Percentiles rank a stretch among this genome's conserved stretches.
phyloP scores from a whole-genome alignment of 2,113 vertebrate genomes.

The Phycodurus eques region DNA sequence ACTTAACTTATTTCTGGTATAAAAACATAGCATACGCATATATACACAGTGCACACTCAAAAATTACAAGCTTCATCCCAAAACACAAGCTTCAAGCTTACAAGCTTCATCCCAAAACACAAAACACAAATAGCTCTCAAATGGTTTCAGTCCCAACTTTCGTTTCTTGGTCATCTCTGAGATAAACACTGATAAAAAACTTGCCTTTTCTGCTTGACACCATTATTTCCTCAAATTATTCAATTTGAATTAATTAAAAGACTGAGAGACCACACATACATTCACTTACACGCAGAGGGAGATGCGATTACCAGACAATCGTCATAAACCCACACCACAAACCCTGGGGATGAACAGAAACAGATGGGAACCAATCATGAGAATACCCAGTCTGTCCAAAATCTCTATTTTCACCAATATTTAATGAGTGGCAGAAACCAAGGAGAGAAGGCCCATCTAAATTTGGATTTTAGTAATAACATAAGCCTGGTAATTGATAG shows the following conservation, averaged over 20 bases:
- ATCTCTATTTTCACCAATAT: constrained; percentile 16
- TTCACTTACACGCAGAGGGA: constrained; percentile 12
- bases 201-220: neutral
- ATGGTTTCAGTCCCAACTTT: constrained; percentile 6
- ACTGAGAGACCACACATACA: neutral
- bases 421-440: constrained; percentile 44
- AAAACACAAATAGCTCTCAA: constrained; percentile 1
- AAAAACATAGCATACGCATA: neutral
- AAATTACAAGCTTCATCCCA: neutral
- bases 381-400: constrained; percentile 18
- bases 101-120: no score
- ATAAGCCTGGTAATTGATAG: neutral
- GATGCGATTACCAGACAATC: constrained; percentile 43
- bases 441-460: constrained; percentile 48
- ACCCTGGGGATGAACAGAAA: constrained; percentile 47
- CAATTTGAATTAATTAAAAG: neutral
- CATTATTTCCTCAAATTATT: constrained; percentile 20
- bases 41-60: neutral
- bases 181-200: constrained; percentile 1
- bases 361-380: constrained; percentile 43
- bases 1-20: neutral
- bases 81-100: no score
- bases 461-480: constrained; percentile 16
- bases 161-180: neutral
- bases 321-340: constrained; percentile 51